Conservation (phyloP, 2,797 vertebrate genomes). For the Protonibea diacanthus region DNA sequence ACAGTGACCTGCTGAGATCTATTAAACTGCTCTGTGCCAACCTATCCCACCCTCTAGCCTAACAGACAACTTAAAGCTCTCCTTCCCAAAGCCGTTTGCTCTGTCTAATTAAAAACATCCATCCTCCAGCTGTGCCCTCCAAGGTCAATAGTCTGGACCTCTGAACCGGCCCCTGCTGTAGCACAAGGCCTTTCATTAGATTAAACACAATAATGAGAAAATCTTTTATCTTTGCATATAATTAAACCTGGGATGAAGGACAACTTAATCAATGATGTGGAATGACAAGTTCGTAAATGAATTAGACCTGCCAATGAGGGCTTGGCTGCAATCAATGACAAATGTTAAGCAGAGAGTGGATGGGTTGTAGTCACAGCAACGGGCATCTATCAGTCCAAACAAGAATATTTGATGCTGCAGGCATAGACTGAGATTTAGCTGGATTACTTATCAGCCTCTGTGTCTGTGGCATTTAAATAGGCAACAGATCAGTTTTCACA, state of each 20-base stretch:
- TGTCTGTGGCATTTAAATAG: neutral
- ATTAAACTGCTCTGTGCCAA: slow-evolving; percentile 54
- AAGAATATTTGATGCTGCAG: slow-evolving; percentile 31
- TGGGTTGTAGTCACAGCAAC: slow-evolving; percentile 58
- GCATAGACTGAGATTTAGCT: slow-evolving; percentile 25
- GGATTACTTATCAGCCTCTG: slow-evolving; percentile 5
- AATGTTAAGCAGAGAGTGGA: slow-evolving; percentile 88
- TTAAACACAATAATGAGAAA: slow-evolving; percentile 98
- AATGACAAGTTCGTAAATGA: slow-evolving; percentile 99
- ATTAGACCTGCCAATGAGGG: slow-evolving; percentile 94
- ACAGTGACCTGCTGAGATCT: slow-evolving; percentile 64
- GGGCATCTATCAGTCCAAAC: slow-evolving; percentile 56
- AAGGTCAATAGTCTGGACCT: slow-evolving; percentile 93
- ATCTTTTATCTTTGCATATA: slow-evolving; percentile 97
- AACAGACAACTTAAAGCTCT: slow-evolving; percentile 70
- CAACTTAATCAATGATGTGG: slow-evolving; percentile 94
- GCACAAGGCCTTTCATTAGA: slow-evolving; percentile 95
- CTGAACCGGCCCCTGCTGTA: slow-evolving; percentile 91
- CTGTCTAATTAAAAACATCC: slow-evolving; percentile 93
- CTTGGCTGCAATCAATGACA: slow-evolving; percentile 91
- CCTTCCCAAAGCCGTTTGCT: slow-evolving; percentile 74
- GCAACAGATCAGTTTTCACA: neutral
- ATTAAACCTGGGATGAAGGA: slow-evolving; percentile 96
- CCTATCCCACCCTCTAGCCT: slow-evolving; percentile 54
- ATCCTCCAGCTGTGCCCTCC: slow-evolving; percentile 78